phyloP scores from a whole-genome alignment of 2,113 vertebrate genomes.

The Nycticorax nycticorax region DNA sequence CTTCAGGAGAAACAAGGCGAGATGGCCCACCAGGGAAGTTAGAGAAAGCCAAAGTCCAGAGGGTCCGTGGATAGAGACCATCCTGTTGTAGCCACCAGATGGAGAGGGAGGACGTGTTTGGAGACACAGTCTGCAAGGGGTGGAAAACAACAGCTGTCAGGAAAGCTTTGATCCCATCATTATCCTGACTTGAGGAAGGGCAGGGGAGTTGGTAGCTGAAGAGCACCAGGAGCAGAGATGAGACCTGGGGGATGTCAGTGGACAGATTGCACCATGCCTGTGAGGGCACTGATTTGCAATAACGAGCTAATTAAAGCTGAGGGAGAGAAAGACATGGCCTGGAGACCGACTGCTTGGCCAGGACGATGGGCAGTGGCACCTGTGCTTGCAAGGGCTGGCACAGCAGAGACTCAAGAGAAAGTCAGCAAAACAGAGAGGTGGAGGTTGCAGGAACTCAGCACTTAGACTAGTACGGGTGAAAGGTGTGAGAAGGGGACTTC shows the following conservation, averaged over 20 bases:
- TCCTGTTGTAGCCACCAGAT: not conserved
- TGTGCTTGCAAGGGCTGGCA: not conserved
- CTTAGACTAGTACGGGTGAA: not conserved
- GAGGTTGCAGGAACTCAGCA: not conserved
- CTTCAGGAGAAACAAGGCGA: not conserved
- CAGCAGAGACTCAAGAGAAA: not conserved
- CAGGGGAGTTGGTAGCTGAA: not conserved
- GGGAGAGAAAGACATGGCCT: not conserved
- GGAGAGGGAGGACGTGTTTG: not conserved
- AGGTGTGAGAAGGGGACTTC: not conserved
- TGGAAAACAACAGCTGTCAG: not conserved
- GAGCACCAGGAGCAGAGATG: not conserved
- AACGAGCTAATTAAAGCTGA: not conserved
- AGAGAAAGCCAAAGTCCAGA: not conserved
- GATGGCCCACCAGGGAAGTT: not conserved
- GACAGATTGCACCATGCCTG: not conserved
- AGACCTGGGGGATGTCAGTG: not conserved
- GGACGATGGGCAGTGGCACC: not conserved
- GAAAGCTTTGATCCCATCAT: not conserved
- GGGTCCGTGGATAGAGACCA: fast-evolving
- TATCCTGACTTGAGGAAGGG: not conserved
- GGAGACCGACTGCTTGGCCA: not conserved
- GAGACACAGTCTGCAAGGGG: not conserved
- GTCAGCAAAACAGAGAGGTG: not conserved
- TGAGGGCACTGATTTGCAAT: not conserved